Evolutionary conservation across 2,113 vertebrate species (phyloP), one percentile per base, ranked within the genome.

Genomic region (Anser brachyrhynchus): DNA sequence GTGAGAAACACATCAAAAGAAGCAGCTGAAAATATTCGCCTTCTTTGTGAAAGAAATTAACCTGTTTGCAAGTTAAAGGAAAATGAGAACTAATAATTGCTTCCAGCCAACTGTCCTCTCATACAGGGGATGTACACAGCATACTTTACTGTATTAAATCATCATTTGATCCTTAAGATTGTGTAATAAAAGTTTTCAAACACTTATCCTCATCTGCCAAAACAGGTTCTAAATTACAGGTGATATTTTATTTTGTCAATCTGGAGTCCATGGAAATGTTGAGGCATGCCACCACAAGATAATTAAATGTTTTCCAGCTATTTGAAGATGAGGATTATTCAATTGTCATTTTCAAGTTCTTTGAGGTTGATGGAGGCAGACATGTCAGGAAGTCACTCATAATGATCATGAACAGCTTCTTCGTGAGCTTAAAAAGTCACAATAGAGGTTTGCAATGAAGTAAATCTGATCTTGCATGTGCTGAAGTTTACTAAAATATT

Each of bases 241-340:
- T 93, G 94, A 95, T 97, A 95, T 95, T 96, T 97, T 92, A 96
- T 93, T 95, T 92, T 95, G 95, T 96, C 96, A 96, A 89, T 84
- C 91, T 87, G 87, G 57, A 95, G 92, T 44, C 95, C 61, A 17
- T 87, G 96, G 95, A 89, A 91, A 78, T 92, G 96, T 92, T 71
- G 90, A 87, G 96, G 87, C 96, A 87, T 78, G 96, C 58, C 91
- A 91, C 43, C 3, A n/a, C 3, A 5, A 84, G 89, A 51, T 87
- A 90, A 95, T 93, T 70, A 92, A 92, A 91, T 93, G 77, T 57
- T 95, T 89, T 91, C 65, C 77, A 93, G 84, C 91, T 92, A 89
- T 91, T 87, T 97, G 91, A 93, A 91, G 91, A 77, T 71, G 84
- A 95, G 91, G 87, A 93, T 97, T 94, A 93, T 93, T 95, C 89